Evolutionary conservation across 2,888 invertebrate genomes (phyloP).

Genomic region (Tachystola acroxantha): DNA sequence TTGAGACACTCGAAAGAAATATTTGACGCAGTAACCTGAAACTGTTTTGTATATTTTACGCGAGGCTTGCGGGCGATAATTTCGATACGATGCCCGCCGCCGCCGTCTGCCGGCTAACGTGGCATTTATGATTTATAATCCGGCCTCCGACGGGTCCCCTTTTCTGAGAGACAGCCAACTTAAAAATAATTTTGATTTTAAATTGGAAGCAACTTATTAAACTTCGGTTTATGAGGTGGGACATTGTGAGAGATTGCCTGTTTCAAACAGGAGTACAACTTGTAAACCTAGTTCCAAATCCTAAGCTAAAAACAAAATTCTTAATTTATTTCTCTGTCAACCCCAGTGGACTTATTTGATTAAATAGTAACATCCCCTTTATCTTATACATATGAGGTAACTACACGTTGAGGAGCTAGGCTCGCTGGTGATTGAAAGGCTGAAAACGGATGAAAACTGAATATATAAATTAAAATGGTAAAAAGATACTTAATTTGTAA

Average conservation of each 20-base stretch:
- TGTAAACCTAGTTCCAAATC: too few species aligned
- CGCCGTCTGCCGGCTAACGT: slow-evolving; percentile 55
- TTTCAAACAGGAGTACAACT: slow-evolving; percentile 5
- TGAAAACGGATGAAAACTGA: too few species aligned
- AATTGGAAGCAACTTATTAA: slow-evolving; percentile 70
- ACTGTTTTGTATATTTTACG: slow-evolving; percentile 70
- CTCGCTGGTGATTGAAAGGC: too few species aligned
- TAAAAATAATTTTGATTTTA: slow-evolving; percentile 68
- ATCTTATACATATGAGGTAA: too few species aligned
- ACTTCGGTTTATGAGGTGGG: slow-evolving; percentile 48
- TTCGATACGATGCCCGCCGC: slow-evolving; percentile 59
- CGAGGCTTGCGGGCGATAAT: slow-evolving; percentile 63
- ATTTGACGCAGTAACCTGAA: slow-evolving; percentile 65
- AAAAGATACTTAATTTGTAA: too few species aligned
- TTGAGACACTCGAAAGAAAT: slow-evolving; percentile 52
- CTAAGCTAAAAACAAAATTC: too few species aligned
- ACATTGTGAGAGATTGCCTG: slow-evolving; percentile 29
- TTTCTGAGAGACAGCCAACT: slow-evolving; percentile 60
- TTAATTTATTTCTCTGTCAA: too few species aligned
- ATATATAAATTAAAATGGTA: too few species aligned
- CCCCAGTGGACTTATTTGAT: too few species aligned
- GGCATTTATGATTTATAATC: slow-evolving; percentile 76
- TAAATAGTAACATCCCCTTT: too few species aligned
- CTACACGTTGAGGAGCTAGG: too few species aligned
- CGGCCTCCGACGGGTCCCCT: slow-evolving; percentile 61